Evolutionary conservation across 2,888 invertebrate species (phyloP).

Genomic region (Slavum lentiscoides): DNA sequence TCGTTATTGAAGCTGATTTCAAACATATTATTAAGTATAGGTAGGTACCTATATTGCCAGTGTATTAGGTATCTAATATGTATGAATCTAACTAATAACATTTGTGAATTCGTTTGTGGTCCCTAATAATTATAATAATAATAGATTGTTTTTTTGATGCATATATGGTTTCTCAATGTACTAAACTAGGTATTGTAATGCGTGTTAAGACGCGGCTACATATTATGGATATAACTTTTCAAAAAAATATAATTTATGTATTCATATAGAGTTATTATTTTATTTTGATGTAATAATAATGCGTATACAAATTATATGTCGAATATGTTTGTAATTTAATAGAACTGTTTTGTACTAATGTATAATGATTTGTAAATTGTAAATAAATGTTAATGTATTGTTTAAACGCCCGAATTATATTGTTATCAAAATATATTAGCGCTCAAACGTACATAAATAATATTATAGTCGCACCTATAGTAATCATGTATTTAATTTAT

Average conservation of each 20-base stretch:
- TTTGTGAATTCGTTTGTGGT: background rate
- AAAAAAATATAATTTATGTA: background rate
- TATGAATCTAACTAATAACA: background rate
- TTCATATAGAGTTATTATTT: slow-evolving; percentile 5
- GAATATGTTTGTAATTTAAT: background rate
- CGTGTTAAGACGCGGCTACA: background rate
- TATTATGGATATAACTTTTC: background rate
- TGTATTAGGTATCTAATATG: too few relatives aligned
- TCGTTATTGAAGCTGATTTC: background rate
- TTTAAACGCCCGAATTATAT: background rate
- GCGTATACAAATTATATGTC: background rate
- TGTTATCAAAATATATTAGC: background rate
- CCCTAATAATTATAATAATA: too few relatives aligned
- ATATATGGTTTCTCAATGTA: too few relatives aligned
- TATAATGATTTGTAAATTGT: slow-evolving; percentile 25
- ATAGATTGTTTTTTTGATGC: too few relatives aligned
- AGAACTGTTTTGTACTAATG: slow-evolving; percentile 28
- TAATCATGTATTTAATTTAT: too few relatives aligned
- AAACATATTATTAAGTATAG: background rate
- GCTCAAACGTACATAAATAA: too few relatives aligned
- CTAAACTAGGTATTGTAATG: background rate
- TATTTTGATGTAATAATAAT: background rate
- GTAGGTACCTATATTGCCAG: too few relatives aligned
- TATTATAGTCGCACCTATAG: too few relatives aligned
- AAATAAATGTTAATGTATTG: slow-evolving; percentile 38